These are phyloP conservation scores for Lucifuga dentata DNA, from an alignment of 2,113 vertebrate genomes.

Conservation along the genomic window DNA sequence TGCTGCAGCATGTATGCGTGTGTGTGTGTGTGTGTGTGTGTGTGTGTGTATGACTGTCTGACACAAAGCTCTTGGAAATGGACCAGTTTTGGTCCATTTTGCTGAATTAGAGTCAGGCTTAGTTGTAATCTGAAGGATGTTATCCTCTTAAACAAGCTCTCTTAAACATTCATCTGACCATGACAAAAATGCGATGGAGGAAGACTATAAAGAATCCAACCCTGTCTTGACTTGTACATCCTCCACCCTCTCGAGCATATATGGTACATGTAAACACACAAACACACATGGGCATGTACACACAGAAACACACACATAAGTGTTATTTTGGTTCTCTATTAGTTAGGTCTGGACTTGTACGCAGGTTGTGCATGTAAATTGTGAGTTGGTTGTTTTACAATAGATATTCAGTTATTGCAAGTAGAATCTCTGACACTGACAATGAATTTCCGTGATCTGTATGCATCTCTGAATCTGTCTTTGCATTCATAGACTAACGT, in stretches of 20 bases:
- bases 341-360: background rate
- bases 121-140: conserved; percentile 1
- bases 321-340: background rate
- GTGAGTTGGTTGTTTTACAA: no score
- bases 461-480: no score
- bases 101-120: background rate
- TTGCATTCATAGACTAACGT: no score
- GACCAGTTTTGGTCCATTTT: background rate
- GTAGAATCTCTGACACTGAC: no score
- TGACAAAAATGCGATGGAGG: conserved; percentile 39
- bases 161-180: conserved; percentile 35
- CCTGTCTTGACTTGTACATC: conserved; percentile 67
- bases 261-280: background rate
- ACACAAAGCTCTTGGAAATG: no score
- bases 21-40: background rate
- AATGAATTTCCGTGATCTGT: no score
- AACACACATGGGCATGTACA: background rate
- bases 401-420: no score
- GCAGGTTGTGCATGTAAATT: background rate
- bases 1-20: background rate
- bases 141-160: conserved; percentile 18
- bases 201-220: conserved; percentile 43
- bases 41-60: background rate
- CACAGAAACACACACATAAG: background rate
- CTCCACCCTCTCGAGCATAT: background rate